These are phyloP conservation scores for Squalus acanthias DNA, from an alignment of 2,797 vertebrate genomes.

Conservation along the genomic window DNA sequence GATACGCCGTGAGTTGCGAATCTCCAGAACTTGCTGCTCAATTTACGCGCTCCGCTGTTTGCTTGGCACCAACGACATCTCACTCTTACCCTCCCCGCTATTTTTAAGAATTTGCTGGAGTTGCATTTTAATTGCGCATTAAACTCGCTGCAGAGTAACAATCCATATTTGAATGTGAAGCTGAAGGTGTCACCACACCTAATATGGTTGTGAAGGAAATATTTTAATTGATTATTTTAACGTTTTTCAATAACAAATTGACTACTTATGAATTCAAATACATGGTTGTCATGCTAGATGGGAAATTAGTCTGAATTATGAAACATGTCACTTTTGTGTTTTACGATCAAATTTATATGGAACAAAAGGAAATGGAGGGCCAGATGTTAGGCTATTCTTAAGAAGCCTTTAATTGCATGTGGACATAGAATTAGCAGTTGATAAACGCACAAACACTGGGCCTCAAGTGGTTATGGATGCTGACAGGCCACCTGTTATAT, in stretches of 20 bases:
- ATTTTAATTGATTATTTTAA: neutral
- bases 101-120: neutral
- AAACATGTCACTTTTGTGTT: neutral
- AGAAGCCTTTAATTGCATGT: neutral
- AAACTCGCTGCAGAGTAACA: neutral
- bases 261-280: neutral
- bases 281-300: neutral
- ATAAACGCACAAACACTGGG: neutral
- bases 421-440: neutral
- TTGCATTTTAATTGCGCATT: neutral
- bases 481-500: neutral
- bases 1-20: no score
- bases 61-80: neutral
- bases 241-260: neutral
- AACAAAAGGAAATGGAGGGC: neutral
- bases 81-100: neutral
- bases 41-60: neutral
- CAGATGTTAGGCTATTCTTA: neutral
- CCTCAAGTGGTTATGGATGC: neutral
- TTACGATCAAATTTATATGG: neutral
- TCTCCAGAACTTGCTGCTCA: neutral
- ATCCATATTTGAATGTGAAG: neutral
- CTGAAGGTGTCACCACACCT: neutral
- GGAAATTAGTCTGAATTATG: constrained; percentile 8
- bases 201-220: neutral